These are phyloP conservation scores for Chromobotia macracanthus DNA, from an alignment of 2,797 vertebrate genomes.

Conservation along the genomic window DNA sequence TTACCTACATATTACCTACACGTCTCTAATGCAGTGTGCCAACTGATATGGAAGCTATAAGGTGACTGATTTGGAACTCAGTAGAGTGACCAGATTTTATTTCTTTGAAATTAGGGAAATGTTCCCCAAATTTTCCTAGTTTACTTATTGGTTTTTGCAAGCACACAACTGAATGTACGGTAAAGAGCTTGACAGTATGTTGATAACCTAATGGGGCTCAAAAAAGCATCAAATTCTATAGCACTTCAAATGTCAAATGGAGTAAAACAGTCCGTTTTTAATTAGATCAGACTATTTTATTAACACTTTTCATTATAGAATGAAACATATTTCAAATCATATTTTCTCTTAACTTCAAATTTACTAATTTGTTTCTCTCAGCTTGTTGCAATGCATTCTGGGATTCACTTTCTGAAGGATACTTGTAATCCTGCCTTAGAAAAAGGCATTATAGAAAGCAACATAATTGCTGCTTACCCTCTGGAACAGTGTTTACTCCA, in stretches of 20 bases:
- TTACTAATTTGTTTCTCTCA: not conserved
- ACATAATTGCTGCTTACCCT: slow-evolving; percentile 6
- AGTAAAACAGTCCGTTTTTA: not conserved
- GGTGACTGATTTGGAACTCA: not conserved
- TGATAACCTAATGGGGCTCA: not conserved
- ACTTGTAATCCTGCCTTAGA: not conserved
- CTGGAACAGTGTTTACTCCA: not conserved
- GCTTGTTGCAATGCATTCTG: not conserved
- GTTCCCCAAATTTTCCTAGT: not conserved
- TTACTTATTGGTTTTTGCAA: not conserved
- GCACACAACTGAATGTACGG: not conserved
- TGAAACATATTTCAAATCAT: not conserved
- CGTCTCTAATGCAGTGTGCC: not conserved
- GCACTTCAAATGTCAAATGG: not conserved
- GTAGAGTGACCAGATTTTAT: not conserved
- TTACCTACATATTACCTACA: not conserved
- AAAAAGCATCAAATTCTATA: not conserved
- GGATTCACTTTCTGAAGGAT: not conserved
- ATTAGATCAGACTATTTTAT: not conserved
- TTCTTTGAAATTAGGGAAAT: not conserved
- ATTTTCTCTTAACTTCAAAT: not conserved
- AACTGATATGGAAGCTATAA: not conserved
- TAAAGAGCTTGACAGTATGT: not conserved
- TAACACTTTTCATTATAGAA: not conserved
- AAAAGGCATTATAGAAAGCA: not conserved